Conservation (phyloP, 2,113 vertebrate genomes). For the Hypanus sabinus region DNA sequence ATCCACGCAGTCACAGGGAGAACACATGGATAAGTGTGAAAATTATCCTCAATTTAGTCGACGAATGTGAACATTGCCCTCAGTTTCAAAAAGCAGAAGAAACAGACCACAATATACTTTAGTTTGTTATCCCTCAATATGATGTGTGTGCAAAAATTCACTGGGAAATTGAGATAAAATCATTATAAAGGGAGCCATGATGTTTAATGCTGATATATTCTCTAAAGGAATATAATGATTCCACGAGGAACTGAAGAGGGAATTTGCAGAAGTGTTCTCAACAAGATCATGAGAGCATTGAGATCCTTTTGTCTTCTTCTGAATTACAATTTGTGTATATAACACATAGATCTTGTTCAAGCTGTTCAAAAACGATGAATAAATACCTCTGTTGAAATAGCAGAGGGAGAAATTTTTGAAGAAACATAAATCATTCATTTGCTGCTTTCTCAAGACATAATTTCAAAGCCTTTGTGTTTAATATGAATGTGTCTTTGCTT, state of each 20-base stretch:
- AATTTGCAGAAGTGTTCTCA: background rate
- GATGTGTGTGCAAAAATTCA: background rate
- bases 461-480: background rate
- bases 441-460: no score
- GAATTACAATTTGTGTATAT: background rate
- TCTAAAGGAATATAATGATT: background rate
- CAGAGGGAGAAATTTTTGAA: background rate
- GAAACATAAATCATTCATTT: background rate
- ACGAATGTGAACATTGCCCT: background rate
- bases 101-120: background rate
- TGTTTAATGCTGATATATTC: background rate
- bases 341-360: background rate
- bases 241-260: background rate
- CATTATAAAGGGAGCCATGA: background rate
- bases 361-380: background rate
- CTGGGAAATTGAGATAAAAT: background rate
- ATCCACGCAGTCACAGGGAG: no score
- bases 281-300: no score
- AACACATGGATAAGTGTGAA: no score
- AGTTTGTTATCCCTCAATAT: background rate
- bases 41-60: no score
- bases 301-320: background rate
- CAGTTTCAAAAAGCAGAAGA: background rate
- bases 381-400: background rate
- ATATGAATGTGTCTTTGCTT: background rate